Conservation (phyloP, 1,140 invertebrate genomes). For the Orius insidiosus region DNA sequence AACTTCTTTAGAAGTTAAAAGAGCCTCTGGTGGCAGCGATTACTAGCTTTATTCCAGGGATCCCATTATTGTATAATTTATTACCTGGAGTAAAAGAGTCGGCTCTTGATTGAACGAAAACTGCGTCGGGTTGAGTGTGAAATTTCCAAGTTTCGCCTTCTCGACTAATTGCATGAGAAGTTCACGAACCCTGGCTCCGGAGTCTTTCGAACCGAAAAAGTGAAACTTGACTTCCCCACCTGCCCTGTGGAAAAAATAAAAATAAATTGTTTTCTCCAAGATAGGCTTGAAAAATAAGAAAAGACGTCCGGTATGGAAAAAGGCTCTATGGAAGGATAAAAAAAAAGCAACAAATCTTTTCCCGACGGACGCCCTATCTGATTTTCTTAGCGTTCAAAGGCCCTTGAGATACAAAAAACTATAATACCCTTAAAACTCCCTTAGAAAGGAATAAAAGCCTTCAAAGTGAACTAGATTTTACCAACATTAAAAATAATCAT, state of each 20-base stretch:
- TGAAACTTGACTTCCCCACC: slow-evolving; percentile 42
- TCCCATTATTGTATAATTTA: too few relatives aligned
- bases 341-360: too few relatives aligned
- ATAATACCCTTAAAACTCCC: too few relatives aligned
- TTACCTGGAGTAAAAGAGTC: slow-evolving; percentile 35
- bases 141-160: slow-evolving; percentile 39
- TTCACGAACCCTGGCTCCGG: slow-evolving; percentile 39
- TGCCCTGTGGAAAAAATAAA: slow-evolving; percentile 27
- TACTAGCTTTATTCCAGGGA: too few relatives aligned
- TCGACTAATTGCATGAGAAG: slow-evolving; percentile 41
- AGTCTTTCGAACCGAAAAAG: slow-evolving; percentile 38
- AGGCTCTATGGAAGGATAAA: background rate
- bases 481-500: too few relatives aligned
- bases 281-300: background rate
- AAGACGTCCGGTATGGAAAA: slow-evolving; percentile 1
- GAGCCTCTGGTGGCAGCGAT: too few relatives aligned
- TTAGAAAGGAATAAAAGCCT: too few relatives aligned
- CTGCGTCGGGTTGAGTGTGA: slow-evolving; percentile 39
- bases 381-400: too few relatives aligned
- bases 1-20: too few relatives aligned
- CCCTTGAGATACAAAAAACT: too few relatives aligned
- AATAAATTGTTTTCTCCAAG: slow-evolving; percentile 8
- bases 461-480: too few relatives aligned
- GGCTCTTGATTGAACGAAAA: slow-evolving; percentile 40
- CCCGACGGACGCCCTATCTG: too few relatives aligned